phyloP scores from a whole-genome alignment of 1,140 invertebrate species.

The Akabosia matsudoensis region DNA sequence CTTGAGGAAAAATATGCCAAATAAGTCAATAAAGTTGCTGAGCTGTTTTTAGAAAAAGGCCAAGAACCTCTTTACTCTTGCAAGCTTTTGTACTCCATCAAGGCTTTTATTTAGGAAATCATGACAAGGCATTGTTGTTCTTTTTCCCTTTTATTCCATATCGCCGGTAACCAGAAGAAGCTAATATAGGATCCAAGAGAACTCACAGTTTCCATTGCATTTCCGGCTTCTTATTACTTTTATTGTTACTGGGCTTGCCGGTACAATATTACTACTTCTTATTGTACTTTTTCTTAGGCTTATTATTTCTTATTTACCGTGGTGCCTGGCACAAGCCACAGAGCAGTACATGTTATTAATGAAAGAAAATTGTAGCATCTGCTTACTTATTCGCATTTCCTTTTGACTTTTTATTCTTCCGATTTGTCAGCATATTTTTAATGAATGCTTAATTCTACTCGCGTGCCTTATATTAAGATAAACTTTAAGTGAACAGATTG shows the following conservation, averaged over 20 bases:
- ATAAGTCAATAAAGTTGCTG: not conserved
- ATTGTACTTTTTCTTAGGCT: not conserved
- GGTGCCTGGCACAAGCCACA: conserved; percentile 3
- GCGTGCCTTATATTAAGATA: too few species aligned
- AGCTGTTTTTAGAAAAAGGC: not conserved
- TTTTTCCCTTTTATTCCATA: too few species aligned
- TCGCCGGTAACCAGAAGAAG: too few species aligned
- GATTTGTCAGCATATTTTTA: not conserved
- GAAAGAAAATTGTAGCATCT: not conserved
- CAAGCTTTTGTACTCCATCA: too few species aligned
- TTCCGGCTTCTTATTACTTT: not conserved
- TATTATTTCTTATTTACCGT: not conserved
- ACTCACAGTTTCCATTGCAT: not conserved
- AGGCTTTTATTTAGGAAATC: too few species aligned
- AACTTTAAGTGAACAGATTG: too few species aligned
- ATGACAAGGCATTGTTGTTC: too few species aligned
- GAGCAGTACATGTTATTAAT: not conserved
- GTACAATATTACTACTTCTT: too few species aligned
- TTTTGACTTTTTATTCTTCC: not conserved
- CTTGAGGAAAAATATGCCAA: not conserved
- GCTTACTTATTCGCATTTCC: too few species aligned
- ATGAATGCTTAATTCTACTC: too few species aligned
- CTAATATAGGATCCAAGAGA: too few species aligned
- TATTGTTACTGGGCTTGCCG: not conserved
- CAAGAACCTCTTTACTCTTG: not conserved